Base-by-base conservation (phyloP, 2,888 invertebrate genomes). In the Caenorhabditis sulstoni region DNA sequence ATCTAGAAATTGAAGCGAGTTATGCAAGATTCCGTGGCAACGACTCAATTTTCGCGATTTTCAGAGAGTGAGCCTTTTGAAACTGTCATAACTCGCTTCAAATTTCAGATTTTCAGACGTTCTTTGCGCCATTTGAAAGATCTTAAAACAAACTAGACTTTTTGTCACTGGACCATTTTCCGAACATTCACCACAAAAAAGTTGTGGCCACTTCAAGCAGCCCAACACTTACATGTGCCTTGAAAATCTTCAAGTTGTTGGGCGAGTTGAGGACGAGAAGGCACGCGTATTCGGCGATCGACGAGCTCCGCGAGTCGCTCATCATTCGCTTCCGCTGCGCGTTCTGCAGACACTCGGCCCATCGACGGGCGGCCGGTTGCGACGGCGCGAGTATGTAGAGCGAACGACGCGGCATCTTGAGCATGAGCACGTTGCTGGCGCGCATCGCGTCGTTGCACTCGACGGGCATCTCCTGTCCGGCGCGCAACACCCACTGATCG, bases 401-500 rank as follows among this genome's bases (percentile, higher is more conserved):
- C 57, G 37, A 65, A 12, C 64, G 20, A n/a, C 83, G 67, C 16
- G 81, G 81, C 73, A 88, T 78, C 71, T 88, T 89, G 50, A 88
- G 79, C 74, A 85, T 84, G 45, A 88, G 80, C 9, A 87, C 66
- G 58, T 85, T 83, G 41, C 45, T 53, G 14, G 71, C 77, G 35
- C 67, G 53, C 58, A 62, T 68, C 20, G 65, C 55, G 29, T 71
- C 64, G n/a, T 84, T 77, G 45, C 70, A 79, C 8, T 76, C 71
- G 9, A 73, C 29, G 1, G 83, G 83, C 66, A 79, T 75, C 23
- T 77, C 75, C 20, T 71, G 68, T 23, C 80, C 83, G 1, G 80
- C 79, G 12, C 83, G 57, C 8, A 83, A 59, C 0, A 81, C 74
- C 87, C 88, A 88, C 52, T 82, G 84, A 65, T 88, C 87, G 9